Percentiles rank a stretch among this genome's conserved stretches.
phyloP scores from a whole-genome alignment of 2,888 invertebrate genomes.

The Baronia brevicornis region DNA sequence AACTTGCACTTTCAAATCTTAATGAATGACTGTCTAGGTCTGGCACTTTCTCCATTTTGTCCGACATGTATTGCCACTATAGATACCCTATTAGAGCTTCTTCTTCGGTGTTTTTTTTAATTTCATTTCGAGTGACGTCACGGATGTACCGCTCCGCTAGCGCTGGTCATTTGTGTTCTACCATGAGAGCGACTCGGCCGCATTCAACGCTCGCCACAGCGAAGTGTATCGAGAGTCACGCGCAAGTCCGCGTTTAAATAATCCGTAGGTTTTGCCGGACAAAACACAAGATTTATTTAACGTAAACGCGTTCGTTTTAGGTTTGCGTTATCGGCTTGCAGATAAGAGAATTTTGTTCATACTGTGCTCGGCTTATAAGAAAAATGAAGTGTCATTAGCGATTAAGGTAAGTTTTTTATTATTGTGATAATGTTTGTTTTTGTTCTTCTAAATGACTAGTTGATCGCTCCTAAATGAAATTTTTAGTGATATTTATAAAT shows the following conservation, averaged over 20 bases:
- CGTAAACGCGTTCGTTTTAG: slow-evolving; percentile 32
- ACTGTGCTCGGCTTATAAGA: slow-evolving; percentile 23
- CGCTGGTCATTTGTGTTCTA: slow-evolving; percentile 53
- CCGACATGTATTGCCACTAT: slow-evolving; percentile 43
- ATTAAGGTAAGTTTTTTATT: slow-evolving; percentile 45
- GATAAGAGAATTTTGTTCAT: slow-evolving; percentile 24
- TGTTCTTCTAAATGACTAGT: slow-evolving; percentile 33
- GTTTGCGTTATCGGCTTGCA: slow-evolving; percentile 28
- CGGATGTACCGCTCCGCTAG: slow-evolving; percentile 47
- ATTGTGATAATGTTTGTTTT: slow-evolving; percentile 31
- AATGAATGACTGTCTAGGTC: slow-evolving; percentile 40
- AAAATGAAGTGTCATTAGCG: slow-evolving; percentile 61
- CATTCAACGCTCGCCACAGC: slow-evolving; percentile 28
- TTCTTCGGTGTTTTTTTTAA: slow-evolving; percentile 46
- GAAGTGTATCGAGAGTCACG: slow-evolving; percentile 21
- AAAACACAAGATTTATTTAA: slow-evolving; percentile 27
- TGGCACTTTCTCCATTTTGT: slow-evolving; percentile 46
- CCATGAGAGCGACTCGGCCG: slow-evolving; percentile 52
- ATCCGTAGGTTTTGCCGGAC: slow-evolving; percentile 29
- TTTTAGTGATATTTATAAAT: too few relatives aligned
- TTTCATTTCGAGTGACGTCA: slow-evolving; percentile 59
- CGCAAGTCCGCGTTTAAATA: slow-evolving; percentile 30
- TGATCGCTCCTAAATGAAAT: slow-evolving; percentile 2
- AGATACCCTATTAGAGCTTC: slow-evolving; percentile 48
- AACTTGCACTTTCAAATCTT: slow-evolving; percentile 62